Evolutionary conservation across 92 coral and sea anemone species (phyloP).

Genomic region (Metridium senile): DNA sequence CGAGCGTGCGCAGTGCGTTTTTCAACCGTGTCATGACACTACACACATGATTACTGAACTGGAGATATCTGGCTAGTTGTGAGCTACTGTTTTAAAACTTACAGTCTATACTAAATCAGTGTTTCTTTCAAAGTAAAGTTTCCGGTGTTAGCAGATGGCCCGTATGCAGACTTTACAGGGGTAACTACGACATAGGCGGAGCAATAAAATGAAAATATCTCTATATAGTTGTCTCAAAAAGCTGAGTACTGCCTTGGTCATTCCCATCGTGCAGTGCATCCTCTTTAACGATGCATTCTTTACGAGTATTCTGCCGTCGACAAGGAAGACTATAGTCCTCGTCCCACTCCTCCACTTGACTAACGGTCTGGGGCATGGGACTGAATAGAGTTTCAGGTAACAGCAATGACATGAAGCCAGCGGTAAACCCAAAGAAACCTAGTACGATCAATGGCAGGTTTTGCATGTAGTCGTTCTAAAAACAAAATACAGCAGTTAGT

Average conservation of each 20-base stretch:
- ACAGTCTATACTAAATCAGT: too few relatives aligned
- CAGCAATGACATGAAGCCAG: slow-evolving; percentile 51
- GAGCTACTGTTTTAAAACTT: too few relatives aligned
- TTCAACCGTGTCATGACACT: too few relatives aligned
- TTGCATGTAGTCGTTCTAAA: slow-evolving; percentile 44
- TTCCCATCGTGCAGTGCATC: neutral
- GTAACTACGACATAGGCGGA: too few relatives aligned
- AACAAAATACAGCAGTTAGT: neutral
- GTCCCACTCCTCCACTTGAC: slow-evolving; percentile 64
- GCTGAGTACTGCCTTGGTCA: neutral
- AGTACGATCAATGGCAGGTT: slow-evolving; percentile 50
- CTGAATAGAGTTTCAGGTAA: slow-evolving; percentile 62
- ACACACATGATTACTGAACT: too few relatives aligned
- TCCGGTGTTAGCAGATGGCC: too few relatives aligned
- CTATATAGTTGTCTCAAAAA: neutral
- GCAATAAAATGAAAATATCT: too few relatives aligned
- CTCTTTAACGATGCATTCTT: neutral
- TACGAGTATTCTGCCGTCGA: neutral
- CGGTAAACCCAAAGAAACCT: slow-evolving; percentile 51
- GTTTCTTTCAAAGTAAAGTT: too few relatives aligned
- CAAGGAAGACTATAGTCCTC: slow-evolving; percentile 55
- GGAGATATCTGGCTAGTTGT: too few relatives aligned
- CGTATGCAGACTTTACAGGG: too few relatives aligned
- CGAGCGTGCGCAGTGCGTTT: too few relatives aligned
- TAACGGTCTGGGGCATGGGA: slow-evolving; percentile 71